These are phyloP conservation scores for Rhinoptilus africanus DNA, from an alignment of 2,113 vertebrate species.

Conservation along the genomic window DNA sequence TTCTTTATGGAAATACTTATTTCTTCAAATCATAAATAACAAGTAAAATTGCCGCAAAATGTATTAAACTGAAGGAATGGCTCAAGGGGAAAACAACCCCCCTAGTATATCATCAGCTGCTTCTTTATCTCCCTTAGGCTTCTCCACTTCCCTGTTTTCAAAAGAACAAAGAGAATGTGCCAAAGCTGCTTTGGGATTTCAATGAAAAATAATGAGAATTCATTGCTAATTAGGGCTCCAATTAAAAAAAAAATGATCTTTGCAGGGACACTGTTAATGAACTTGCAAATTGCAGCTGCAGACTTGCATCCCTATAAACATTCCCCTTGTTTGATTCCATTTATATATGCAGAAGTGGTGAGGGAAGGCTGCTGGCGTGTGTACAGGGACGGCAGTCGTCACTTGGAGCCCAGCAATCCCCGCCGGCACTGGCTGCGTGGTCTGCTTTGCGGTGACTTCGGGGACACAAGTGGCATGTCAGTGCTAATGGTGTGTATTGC, in stretches of 20 bases:
- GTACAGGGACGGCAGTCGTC: neutral
- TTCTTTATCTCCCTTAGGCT: neutral
- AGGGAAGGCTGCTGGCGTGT: accelerated
- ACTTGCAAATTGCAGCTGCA: slow-evolving; percentile 40
- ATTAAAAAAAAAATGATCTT: slow-evolving; percentile 53
- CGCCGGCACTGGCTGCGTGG: neutral
- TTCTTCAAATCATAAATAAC: neutral
- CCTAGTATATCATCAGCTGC: neutral
- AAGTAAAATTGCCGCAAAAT: neutral
- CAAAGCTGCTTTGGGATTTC: slow-evolving; percentile 14
- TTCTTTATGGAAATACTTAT: neutral
- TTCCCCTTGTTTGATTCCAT: neutral
- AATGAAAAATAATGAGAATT: slow-evolving; percentile 57
- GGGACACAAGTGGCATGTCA: neutral
- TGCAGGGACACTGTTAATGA: slow-evolving; percentile 19
- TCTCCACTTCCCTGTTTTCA: neutral
- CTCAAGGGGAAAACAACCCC: neutral
- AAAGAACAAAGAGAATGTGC: slow-evolving; percentile 41
- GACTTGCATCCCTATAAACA: neutral
- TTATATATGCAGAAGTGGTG: neutral
- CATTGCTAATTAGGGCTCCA: slow-evolving; percentile 61
- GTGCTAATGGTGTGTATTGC: accelerated
- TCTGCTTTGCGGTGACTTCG: neutral
- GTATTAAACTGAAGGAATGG: neutral
- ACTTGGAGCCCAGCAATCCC: neutral